Conservation (phyloP, 1,140 invertebrate species). For the Zaprionus vittiger region DNA sequence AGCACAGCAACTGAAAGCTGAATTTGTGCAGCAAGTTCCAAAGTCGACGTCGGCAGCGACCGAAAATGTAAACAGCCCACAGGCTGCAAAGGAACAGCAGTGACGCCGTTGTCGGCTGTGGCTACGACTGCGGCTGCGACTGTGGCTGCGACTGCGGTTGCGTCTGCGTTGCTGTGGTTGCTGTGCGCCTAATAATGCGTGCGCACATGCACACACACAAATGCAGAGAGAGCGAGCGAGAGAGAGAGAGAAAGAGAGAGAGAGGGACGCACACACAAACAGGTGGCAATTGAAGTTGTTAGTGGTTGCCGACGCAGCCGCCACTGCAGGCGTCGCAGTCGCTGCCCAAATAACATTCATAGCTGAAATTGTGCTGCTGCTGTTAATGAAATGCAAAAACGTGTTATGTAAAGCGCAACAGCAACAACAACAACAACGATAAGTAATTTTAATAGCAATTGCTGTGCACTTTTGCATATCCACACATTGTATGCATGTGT, state of each 20-base stretch:
- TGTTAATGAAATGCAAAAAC: constrained; percentile 72
- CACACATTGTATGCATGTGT: constrained; percentile 11
- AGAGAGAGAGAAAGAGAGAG: constrained; percentile 19
- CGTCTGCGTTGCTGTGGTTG: constrained; percentile 15
- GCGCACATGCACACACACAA: constrained; percentile 27
- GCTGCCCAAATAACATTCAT: constrained; percentile 51
- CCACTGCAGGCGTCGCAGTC: constrained; percentile 18
- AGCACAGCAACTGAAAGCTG: constrained; percentile 7
- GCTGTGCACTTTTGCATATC: constrained; percentile 51
- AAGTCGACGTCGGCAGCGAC: constrained; percentile 14
- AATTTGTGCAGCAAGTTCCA: constrained; percentile 37
- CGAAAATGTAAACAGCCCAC: constrained; percentile 50
- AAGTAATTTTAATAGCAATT: constrained; percentile 69
- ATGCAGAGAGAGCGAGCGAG: constrained; percentile 18
- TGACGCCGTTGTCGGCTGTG: background rate
- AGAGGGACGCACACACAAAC: constrained; percentile 33
- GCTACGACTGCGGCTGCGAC: background rate
- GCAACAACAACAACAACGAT: constrained; percentile 14
- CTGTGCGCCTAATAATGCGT: constrained; percentile 64
- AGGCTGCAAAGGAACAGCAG: constrained; percentile 2
- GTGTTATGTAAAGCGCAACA: constrained; percentile 69
- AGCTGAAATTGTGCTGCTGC: constrained; percentile 52
- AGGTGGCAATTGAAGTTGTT: constrained; percentile 53
- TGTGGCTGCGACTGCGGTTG: background rate
- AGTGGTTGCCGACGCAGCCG: constrained; percentile 12